phyloP scores from a whole-genome alignment of 2,797 vertebrate species.

The Halcyon leucocephala region DNA sequence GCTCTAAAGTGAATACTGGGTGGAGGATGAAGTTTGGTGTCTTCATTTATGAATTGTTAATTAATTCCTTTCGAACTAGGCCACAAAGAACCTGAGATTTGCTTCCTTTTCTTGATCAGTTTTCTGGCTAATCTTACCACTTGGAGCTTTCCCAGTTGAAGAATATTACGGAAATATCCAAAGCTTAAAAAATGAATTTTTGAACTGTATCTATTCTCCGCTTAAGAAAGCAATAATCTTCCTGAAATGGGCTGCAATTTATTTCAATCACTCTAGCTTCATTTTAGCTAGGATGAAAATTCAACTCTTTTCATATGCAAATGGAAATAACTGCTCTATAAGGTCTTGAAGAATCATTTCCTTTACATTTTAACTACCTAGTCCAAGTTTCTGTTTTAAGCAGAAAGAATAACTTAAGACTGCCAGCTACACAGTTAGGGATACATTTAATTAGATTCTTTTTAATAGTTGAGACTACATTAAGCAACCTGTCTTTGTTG shows the following conservation, averaged over 20 bases:
- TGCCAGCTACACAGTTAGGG: background rate
- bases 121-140: constrained; percentile 40
- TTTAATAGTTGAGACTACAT: background rate
- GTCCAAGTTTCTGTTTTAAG: constrained; percentile 23
- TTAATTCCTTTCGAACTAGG: constrained; percentile 27
- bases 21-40: constrained; percentile 46
- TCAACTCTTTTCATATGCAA: constrained; percentile 34
- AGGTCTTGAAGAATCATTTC: background rate
- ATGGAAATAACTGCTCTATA: background rate
- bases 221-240: constrained; percentile 35
- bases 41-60: constrained; percentile 66
- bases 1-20: constrained; percentile 31
- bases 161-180: constrained; percentile 15
- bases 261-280: constrained; percentile 31
- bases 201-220: background rate
- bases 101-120: constrained; percentile 14
- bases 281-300: constrained; percentile 1
- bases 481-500: background rate
- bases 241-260: constrained; percentile 32
- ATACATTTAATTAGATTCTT: constrained; percentile 36
- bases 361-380: constrained; percentile 36
- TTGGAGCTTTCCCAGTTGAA: background rate
- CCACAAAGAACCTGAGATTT: constrained; percentile 44
- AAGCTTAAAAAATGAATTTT: constrained; percentile 28
- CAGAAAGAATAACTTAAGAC: background rate